These are phyloP conservation scores for Euglossa dilemma DNA, from an alignment of 1,140 invertebrate species.

Conservation along the genomic window DNA sequence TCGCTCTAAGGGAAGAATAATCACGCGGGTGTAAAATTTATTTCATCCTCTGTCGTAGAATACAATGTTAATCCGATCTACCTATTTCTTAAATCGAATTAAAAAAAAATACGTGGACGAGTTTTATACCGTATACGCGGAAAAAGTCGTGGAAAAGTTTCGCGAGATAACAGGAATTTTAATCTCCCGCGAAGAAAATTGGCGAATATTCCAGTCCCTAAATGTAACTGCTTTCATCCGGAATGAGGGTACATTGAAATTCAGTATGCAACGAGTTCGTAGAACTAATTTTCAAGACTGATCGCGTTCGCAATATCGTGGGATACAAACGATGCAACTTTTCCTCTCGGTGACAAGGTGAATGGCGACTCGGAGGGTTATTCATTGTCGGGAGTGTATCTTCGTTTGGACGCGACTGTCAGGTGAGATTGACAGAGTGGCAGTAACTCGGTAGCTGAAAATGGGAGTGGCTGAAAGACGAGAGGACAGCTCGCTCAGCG, in stretches of 20 bases:
- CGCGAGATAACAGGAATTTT: too few species aligned
- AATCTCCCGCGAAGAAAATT: not conserved
- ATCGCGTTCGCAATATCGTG: constrained; percentile 42
- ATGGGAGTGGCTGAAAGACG: constrained; percentile 74
- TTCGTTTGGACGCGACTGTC: constrained; percentile 52
- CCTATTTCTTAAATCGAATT: too few species aligned
- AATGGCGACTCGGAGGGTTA: constrained; percentile 45
- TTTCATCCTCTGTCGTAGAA: too few species aligned
- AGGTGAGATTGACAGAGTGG: constrained; percentile 65
- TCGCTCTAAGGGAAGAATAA: too few species aligned
- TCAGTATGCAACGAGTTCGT: constrained; percentile 25
- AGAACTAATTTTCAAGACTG: constrained; percentile 41
- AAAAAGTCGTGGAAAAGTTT: too few species aligned
- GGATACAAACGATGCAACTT: constrained; percentile 39
- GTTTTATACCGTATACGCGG: too few species aligned
- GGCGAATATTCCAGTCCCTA: not conserved
- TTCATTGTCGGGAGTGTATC: constrained; percentile 56
- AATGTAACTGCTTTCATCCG: not conserved
- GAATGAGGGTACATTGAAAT: not conserved
- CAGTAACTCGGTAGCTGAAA: constrained; percentile 72
- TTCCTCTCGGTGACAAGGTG: constrained; percentile 46
- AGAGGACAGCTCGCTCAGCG: constrained; percentile 71
- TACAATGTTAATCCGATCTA: too few species aligned
- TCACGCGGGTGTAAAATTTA: too few species aligned
- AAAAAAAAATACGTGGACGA: too few species aligned